Evolutionary conservation across 2,888 invertebrate species (phyloP).

Genomic region (Nomada ferruginata): DNA sequence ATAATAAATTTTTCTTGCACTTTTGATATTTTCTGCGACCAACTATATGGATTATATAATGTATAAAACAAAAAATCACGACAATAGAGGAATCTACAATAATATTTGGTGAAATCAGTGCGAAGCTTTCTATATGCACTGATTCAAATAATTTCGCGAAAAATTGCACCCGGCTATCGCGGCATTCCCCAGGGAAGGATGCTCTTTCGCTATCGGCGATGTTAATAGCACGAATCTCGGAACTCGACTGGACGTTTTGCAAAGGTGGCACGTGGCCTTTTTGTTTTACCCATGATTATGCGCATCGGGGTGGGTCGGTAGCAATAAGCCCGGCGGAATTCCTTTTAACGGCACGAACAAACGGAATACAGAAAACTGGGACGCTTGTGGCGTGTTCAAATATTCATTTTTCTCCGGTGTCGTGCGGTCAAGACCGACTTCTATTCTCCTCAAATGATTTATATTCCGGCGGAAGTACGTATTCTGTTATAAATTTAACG

Average conservation of each 20-base stretch:
- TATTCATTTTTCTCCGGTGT: slow-evolving; percentile 40
- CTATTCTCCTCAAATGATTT: slow-evolving; percentile 40
- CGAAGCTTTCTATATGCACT: background rate
- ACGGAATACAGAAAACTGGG: slow-evolving; percentile 48
- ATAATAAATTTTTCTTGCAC: too few species aligned
- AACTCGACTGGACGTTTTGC: slow-evolving; percentile 17
- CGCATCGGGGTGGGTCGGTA: slow-evolving; percentile 23
- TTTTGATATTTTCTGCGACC: background rate
- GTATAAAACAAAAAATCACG: background rate
- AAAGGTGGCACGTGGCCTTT: slow-evolving; percentile 24
- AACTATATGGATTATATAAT: too few species aligned
- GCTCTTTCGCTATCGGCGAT: slow-evolving; percentile 2
- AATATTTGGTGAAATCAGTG: background rate
- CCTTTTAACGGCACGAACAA: slow-evolving; percentile 40
- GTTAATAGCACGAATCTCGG: slow-evolving; percentile 32
- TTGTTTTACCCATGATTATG: slow-evolving; percentile 53
- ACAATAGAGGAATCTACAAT: too few species aligned
- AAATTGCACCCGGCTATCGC: background rate
- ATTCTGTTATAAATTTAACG: slow-evolving; percentile 24
- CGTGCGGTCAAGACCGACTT: slow-evolving; percentile 43
- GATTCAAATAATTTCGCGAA: background rate
- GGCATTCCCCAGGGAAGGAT: background rate
- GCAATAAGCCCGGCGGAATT: slow-evolving; percentile 51
- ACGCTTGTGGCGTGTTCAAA: slow-evolving; percentile 34
- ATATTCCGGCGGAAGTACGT: slow-evolving; percentile 18